These are phyloP conservation scores for Zootermopsis nevadensis DNA, from an alignment of 2,888 invertebrate genomes.

Conservation along the genomic window DNA sequence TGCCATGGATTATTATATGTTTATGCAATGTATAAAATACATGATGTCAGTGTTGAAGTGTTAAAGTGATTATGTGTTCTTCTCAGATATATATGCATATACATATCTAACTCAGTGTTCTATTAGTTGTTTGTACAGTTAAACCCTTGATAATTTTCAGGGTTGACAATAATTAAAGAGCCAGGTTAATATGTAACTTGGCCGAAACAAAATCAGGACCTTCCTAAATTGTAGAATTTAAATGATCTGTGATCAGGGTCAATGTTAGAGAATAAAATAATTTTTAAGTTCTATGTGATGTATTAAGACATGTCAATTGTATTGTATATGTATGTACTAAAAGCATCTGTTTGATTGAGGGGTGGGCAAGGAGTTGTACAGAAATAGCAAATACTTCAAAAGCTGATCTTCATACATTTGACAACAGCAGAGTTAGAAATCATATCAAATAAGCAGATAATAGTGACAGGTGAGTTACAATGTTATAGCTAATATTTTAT, in stretches of 20 bases:
- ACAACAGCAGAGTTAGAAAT: no score
- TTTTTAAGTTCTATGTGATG: neutral
- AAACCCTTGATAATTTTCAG: neutral
- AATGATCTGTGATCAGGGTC: neutral
- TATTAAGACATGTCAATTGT: neutral
- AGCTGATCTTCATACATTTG: neutral
- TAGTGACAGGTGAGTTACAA: no score
- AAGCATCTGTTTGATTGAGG: neutral
- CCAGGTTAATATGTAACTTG: neutral
- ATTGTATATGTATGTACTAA: neutral
- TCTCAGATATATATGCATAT: neutral
- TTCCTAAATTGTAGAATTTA: slow-evolving; percentile 10
- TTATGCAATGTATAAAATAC: neutral
- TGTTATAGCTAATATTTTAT: no score
- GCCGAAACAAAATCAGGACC: slow-evolving; percentile 1
- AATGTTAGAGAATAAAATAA: neutral
- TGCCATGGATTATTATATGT: slow-evolving; percentile 17
- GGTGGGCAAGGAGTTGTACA: neutral
- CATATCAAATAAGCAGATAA: no score
- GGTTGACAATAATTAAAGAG: slow-evolving; percentile 8
- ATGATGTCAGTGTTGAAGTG: neutral
- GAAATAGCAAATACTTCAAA: neutral
- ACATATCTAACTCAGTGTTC: neutral
- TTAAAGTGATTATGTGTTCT: slow-evolving; percentile 19
- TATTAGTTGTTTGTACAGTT: slow-evolving; percentile 19